phyloP scores from a whole-genome alignment of 2,113 vertebrate species.

The Ctenomys sociabilis region DNA sequence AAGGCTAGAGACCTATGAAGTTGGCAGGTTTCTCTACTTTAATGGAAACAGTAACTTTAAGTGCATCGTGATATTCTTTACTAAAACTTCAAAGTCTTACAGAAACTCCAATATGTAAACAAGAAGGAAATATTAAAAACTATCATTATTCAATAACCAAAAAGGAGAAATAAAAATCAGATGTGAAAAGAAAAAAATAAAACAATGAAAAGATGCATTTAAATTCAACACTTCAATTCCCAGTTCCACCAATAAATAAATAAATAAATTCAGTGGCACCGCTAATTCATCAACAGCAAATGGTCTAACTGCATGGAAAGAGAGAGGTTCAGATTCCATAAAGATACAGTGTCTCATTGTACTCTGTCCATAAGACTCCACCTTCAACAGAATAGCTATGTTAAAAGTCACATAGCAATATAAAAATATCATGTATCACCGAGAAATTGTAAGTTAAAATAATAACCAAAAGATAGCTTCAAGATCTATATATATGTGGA shows the following conservation, averaged over 20 bases:
- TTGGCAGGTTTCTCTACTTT: background rate
- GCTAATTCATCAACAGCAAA: background rate
- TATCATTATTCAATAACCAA: background rate
- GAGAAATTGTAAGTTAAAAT: background rate
- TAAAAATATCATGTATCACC: background rate
- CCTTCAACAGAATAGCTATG: background rate
- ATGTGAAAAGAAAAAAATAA: background rate
- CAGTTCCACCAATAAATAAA: too few species aligned
- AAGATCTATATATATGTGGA: background rate
- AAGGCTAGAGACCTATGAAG: background rate
- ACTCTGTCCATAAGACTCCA: background rate
- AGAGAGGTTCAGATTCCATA: background rate
- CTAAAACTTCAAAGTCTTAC: background rate
- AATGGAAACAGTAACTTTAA: background rate
- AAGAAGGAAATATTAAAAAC: conserved; percentile 23
- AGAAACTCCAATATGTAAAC: background rate
- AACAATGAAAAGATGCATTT: background rate
- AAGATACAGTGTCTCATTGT: background rate
- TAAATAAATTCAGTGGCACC: background rate
- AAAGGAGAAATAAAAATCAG: conserved; percentile 15
- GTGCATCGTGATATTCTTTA: background rate
- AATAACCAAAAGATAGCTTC: background rate
- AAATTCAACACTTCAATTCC: too few species aligned
- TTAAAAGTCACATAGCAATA: background rate
- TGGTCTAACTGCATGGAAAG: background rate